Evolutionary conservation across 2,888 invertebrate species (phyloP), one percentile per base, ranked within the genome.

Genomic region (Ethmia dodecea): DNA sequence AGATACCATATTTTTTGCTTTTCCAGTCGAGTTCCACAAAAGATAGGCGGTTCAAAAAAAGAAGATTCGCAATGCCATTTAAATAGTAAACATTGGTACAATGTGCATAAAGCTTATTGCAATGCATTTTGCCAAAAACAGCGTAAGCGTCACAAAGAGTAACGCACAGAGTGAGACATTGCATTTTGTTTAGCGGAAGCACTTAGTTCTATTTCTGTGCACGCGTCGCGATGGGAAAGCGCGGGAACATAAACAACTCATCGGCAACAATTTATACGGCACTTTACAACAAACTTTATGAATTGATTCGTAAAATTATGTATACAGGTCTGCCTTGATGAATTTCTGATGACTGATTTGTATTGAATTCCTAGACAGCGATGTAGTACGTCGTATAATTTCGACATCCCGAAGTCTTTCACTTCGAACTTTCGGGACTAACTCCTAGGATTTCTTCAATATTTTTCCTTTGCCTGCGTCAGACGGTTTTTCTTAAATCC

Each of bases 161-260:
- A 42, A 42, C 39, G 47, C 48, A 54, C 46, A 47, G 43, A 49
- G 54, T 52, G 52, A 56, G 46, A 44, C 13, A 11, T 41, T 62
- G 63, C 58, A 60, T 57, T 67, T 63, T 58, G 64, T 67, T 63
- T 54, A 58, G 55, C 71, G 73, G 72, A 78, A 76, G 68, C 66
- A 65, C 67, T 73, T 68, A 58, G 53, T 65, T 74, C 74, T 78
- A 80, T 80, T 78, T 77, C 52, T 47, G 71, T 43, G 45, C 52
- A 40, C 42, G 43, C 38, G 46, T 33, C 38, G 34, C 46, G 54
- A 51, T 56, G 55, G 56, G 56, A 59, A 60, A 60, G 52, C 55
- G 42, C 48, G 36, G 48, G 46, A 33, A 45, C 48, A 44, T 65
- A 70, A 69, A 68, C 64, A 63, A 58, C 50, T 67, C 66, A 66